These are phyloP conservation scores for Pelobates fuscus DNA, from an alignment of 2,113 vertebrate species.

Conservation along the genomic window DNA sequence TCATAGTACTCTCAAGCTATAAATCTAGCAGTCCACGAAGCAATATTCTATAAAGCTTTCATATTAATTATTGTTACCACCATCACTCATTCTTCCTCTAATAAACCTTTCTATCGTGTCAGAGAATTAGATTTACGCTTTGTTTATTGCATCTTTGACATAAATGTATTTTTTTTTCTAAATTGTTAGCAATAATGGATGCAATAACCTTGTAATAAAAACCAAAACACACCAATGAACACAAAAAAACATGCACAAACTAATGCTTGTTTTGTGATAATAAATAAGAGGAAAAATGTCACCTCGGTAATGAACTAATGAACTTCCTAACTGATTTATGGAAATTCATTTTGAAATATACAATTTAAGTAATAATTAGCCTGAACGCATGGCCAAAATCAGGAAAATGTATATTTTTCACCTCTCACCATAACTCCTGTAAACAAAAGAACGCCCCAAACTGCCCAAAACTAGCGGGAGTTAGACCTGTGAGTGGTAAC, in stretches of 20 bases:
- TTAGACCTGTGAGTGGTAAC: too few relatives aligned
- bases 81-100: slow-evolving; percentile 34
- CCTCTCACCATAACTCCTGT: too few relatives aligned
- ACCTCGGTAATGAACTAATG: background rate
- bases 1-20: too few relatives aligned
- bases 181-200: slow-evolving; percentile 14
- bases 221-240: background rate
- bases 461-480: too few relatives aligned
- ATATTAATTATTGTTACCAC: slow-evolving; percentile 21
- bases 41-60: slow-evolving; percentile 1
- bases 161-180: slow-evolving; percentile 22
- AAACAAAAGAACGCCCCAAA: too few relatives aligned
- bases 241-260: background rate
- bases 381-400: too few relatives aligned
- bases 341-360: too few relatives aligned
- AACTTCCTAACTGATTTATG: too few relatives aligned
- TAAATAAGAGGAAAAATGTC: background rate
- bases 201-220: slow-evolving; percentile 16
- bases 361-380: too few relatives aligned
- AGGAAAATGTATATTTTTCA: too few relatives aligned
- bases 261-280: background rate
- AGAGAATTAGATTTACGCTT: background rate
- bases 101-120: slow-evolving; percentile 27
- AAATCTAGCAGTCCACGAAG: too few relatives aligned
- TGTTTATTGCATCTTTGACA: slow-evolving; percentile 37